Base-by-base conservation (phyloP, 2,113 vertebrate species). In the Corythaixoides concolor region DNA sequence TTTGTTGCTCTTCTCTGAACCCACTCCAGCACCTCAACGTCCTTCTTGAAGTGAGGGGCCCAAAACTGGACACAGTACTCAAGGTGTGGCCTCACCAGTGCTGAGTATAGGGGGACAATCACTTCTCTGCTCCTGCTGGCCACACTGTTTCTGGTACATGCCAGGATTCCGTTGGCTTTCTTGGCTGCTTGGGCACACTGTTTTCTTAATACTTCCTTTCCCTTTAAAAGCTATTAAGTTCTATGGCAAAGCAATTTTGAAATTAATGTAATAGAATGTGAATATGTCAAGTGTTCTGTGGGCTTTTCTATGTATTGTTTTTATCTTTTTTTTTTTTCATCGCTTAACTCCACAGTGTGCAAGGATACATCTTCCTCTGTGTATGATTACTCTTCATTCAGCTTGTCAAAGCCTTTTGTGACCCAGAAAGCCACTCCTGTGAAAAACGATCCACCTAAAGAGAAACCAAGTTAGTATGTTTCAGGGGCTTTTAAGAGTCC, bases 391-490 rank as follows among this genome's bases (percentile, higher is more conserved):
- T 92, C 88, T 70, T 83, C 96, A 63, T 81, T 79, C 66, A 97
- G 95, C n/a, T 93, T 92, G 13, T 75, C 94, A 73, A 98, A 97
- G 80, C 45, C 88, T 67, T 77, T 69, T 47, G 32, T 87, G 70
- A 95, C 41, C 53, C 97, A 95, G 89, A 98, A 97, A 97, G 58
- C 89, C 9, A 27, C 83, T 69, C 53, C 89, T 30, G 49, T 81
- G 15, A 99, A 97, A 97, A 99, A 98, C 74, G 99, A 99, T 27
- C 84, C 84, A n/a, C 83, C 95, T 39, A 99, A 98, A 97, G 99
- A 99, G 22, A 99, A 98, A 94, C 55, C 98, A 98, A 97, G 99
- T 99, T 39, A 24, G 97, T 98, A 49, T 78, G 12, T 53, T 62
- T 89, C 7, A 39, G 28, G 18, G 21, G 17, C 35, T 75, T 89